Base-by-base conservation (phyloP, 2,113 vertebrate species). In the Dicentrarchus labrax region DNA sequence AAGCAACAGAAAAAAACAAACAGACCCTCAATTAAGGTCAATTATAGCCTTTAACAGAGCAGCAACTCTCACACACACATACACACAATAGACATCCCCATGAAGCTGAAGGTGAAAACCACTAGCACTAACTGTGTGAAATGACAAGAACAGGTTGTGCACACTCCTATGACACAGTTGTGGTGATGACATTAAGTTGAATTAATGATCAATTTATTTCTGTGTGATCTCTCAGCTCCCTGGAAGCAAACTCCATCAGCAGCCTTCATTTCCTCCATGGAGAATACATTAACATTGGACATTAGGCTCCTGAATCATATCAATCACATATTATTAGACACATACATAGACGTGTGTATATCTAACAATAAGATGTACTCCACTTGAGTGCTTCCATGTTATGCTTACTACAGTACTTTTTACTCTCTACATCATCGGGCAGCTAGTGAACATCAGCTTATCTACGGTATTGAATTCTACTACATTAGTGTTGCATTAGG, bases 21-120 rank as follows among this genome's bases (percentile, higher is more conserved):
- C 76, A 89, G 53, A 77, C 56, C 74, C 76, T 84, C 78, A 65
- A 80, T 88, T 88, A 89, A 78, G 76, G 66, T 88, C 72, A 79
- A 90, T 91, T 82, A 88, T 36, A 83, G 81, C 48, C 70, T 82
- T 83, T 50, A 62, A 41, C 72, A 76, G 70, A 59, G 60, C 66
- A 50, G 45, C n/a, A 65, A 80, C 45, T 15, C 36, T 48, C 60
- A 74, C 38, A 72, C 16, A 73, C 30, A 51, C 64, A 72, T 22
- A 82, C 45, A 50, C 72, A 73, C 30, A 64, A 15, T 54, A 30
- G 17, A 66, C 24, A 24, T 41, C 22, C 48, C 6, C 21, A 30
- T 73, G n/a, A 85, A 71, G 41, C 30, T 51, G 57, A 61, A 59
- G 80, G 38, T 60, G 53, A 77, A 41, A 68, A 83, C 24, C 48